Evolutionary conservation across 37 sponge, comb jelly and placozoan species (phyloP), one percentile per base, ranked within the genome.

Genomic region (Theonella swinhoei): DNA sequence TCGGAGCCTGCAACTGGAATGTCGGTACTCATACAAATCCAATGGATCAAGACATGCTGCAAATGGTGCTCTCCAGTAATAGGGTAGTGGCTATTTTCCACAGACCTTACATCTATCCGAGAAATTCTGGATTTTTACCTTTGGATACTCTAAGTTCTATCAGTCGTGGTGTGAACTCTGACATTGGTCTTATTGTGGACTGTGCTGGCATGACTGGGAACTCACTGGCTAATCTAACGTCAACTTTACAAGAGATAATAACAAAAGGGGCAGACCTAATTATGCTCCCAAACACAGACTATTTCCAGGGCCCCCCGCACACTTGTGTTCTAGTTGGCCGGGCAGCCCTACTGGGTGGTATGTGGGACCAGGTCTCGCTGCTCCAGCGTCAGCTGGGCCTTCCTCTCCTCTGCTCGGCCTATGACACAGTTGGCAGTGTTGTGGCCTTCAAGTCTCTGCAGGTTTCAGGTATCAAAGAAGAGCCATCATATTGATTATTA

Each of bases 381-480:
- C 58, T 84, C 39, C 84, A 84, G 68, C 39, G n/a, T 24, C 66
- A 67, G 36, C 33, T 84, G 26, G 64, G 58, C 25, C 35, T 84
- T 0, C 84, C 84, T 1, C 67, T 84, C 26, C 37, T 67, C 22
- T 68, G 75, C 59, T 26, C 66, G 9, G 61, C 76, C 23, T 41
- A 84, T 84, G 84, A 84, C 24, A 26, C 63, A 3, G 39, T 84
- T 4, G 84, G 76, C 23, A 75, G 75, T 24, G 68, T 84, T 23
- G 84, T 75, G 38, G 76, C 84, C 25, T 80, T 42, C 47, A 80
- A 80, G 32, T 39, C 81, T 33, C 68, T 79, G 41, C 79, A 79
- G 31, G 79, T 69, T 20, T 29, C 35, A 7, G 70, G 35, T 20
- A 69, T 30, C 35, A 7, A 69, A 14, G 7, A 7, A 17, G 54